A percentile compares a stretch with the other conserved stretches of the same genome.
These are phyloP conservation scores for Phacellophora camtschatica DNA, from an alignment of 30 jellyfish, hydroid and myxozoan genomes.

Conservation along the genomic window DNA sequence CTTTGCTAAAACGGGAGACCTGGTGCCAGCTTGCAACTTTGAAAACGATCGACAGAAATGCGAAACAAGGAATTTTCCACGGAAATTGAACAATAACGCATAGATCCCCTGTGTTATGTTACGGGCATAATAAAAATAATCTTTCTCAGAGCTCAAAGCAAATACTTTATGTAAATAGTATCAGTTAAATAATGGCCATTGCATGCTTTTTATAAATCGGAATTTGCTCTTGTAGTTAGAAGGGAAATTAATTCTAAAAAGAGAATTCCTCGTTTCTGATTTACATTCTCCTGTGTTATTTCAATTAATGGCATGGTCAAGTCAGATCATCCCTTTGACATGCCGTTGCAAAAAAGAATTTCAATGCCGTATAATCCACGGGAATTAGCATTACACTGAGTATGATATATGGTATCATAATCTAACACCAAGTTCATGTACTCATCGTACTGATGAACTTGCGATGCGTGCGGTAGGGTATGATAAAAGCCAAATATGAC, in stretches of 20 bases:
- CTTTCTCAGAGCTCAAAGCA: constrained; percentile 38
- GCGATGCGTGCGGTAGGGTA: too few species aligned
- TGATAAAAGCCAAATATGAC: too few species aligned
- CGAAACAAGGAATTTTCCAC: constrained; percentile 36
- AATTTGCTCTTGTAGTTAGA: constrained; percentile 53
- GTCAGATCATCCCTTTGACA: neutral
- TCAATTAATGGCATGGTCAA: constrained; percentile 5
- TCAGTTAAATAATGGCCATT: constrained; percentile 33
- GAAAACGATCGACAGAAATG: constrained; percentile 52
- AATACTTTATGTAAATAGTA: constrained; percentile 57
- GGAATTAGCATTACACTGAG: constrained; percentile 34
- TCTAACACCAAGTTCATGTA: too few species aligned
- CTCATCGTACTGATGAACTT: too few species aligned
- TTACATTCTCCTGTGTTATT: too few species aligned
- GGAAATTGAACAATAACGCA: constrained; percentile 35
- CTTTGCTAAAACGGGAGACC: constrained; percentile 18
- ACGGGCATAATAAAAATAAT: constrained; percentile 37
- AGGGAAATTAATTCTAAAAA: constrained; percentile 14
- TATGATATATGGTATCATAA: too few species aligned
- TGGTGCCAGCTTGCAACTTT: constrained; percentile 47
- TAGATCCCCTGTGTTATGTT: too few species aligned
- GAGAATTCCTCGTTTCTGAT: too few species aligned
- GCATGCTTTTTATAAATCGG: constrained; percentile 24
- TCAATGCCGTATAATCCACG: constrained; percentile 16
- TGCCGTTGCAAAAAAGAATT: neutral